Conservation (phyloP, 2,113 vertebrate species). For the Ailurus styani region DNA sequence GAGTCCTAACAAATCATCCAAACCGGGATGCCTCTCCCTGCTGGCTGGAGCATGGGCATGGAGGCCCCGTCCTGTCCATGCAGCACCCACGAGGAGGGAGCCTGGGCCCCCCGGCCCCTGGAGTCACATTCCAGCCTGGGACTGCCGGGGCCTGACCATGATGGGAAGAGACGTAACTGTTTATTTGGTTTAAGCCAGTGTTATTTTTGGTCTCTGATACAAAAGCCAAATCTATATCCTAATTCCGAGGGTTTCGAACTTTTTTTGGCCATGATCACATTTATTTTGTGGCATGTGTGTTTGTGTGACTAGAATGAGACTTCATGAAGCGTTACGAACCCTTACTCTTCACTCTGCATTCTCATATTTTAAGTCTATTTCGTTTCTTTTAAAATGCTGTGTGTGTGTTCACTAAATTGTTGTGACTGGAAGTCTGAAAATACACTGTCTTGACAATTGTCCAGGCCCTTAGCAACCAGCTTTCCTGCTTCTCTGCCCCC, state of each 20-base stretch:
- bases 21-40: neutral
- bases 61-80: accelerated
- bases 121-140: neutral
- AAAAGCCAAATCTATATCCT: neutral
- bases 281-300: neutral
- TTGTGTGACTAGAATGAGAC: neutral
- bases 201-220: neutral
- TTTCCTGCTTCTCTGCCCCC: neutral
- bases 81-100: neutral
- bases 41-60: accelerated
- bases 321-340: neutral
- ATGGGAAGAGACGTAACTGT: neutral
- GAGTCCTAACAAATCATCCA: neutral
- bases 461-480: neutral
- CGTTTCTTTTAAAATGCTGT: neutral
- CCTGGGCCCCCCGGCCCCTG: neutral
- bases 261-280: neutral
- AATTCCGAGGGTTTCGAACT: neutral
- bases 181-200: neutral
- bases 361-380: neutral
- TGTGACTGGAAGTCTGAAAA: neutral
- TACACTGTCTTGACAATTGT: neutral
- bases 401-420: neutral
- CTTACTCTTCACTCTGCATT: neutral
- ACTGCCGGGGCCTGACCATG: neutral